phyloP scores from a whole-genome alignment of 2,888 invertebrate species.

The Copidosoma aretas region DNA sequence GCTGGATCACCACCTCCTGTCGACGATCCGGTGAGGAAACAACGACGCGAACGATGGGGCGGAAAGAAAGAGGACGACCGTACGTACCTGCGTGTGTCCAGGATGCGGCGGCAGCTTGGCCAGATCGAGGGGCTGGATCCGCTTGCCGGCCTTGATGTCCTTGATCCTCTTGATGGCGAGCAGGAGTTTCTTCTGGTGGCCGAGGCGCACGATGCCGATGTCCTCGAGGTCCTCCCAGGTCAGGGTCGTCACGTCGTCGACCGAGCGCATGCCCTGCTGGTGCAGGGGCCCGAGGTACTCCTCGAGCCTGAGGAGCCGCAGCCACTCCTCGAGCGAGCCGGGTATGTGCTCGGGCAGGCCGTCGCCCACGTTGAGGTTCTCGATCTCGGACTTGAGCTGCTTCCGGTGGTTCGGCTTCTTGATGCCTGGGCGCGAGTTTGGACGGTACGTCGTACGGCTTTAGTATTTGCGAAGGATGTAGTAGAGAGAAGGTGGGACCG shows the following conservation, averaged over 20 bases:
- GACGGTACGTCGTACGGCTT: too few species aligned
- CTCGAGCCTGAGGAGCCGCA: slow-evolving; percentile 86
- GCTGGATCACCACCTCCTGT: slow-evolving; percentile 60
- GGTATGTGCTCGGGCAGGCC: slow-evolving; percentile 95
- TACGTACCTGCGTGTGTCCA: slow-evolving; percentile 61
- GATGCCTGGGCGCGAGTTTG: slow-evolving; percentile 71
- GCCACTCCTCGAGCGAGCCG: slow-evolving; percentile 93
- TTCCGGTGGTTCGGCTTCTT: slow-evolving; percentile 98
- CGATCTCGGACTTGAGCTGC: slow-evolving; percentile 94
- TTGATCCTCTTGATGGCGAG: slow-evolving; percentile 96
- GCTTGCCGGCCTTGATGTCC: slow-evolving; percentile 87
- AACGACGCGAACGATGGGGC: neutral
- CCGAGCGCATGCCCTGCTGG: slow-evolving; percentile 91
- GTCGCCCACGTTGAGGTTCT: slow-evolving; percentile 90
- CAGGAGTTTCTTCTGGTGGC: slow-evolving; percentile 98
- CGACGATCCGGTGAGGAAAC: neutral
- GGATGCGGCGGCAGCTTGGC: slow-evolving; percentile 65
- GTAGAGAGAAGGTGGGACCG: too few species aligned
- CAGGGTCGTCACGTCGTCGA: slow-evolving; percentile 92
- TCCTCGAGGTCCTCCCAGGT: slow-evolving; percentile 99
- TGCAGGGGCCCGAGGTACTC: slow-evolving; percentile 90
- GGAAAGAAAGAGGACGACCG: neutral
- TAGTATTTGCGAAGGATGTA: too few species aligned
- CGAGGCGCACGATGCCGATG: slow-evolving; percentile 89
- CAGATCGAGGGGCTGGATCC: slow-evolving; percentile 64